A percentile compares a stretch with the other conserved stretches of the same genome.
phyloP scores from a whole-genome alignment of 1,140 invertebrate genomes.

The Brachionus plicatilis region DNA sequence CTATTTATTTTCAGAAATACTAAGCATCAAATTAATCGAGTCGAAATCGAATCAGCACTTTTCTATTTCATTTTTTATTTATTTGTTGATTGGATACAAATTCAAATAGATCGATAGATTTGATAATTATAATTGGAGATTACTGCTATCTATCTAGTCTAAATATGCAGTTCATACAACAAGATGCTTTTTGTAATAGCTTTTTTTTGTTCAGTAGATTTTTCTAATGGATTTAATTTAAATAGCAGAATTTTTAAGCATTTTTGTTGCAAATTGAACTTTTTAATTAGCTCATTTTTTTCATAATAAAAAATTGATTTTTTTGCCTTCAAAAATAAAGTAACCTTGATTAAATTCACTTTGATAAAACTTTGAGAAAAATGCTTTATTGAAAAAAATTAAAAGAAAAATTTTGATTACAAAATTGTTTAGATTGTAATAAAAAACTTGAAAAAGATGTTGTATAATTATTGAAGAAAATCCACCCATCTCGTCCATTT shows the following conservation, averaged over 20 bases:
- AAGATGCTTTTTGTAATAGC: neutral
- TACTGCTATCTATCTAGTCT: neutral
- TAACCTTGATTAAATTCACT: too few species aligned
- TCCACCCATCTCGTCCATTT: too few species aligned
- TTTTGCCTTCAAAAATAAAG: too few species aligned
- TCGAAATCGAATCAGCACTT: neutral
- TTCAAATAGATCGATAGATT: constrained; percentile 13
- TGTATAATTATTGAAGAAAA: too few species aligned
- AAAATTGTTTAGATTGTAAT: too few species aligned
- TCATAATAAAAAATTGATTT: too few species aligned
- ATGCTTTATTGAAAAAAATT: too few species aligned
- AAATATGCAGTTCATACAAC: neutral
- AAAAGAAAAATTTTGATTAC: too few species aligned
- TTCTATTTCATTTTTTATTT: neutral
- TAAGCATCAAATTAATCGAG: neutral
- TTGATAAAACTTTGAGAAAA: too few species aligned
- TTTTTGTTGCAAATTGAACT: neutral
- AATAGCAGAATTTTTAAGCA: neutral
- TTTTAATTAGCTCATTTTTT: neutral
- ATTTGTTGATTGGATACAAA: neutral
- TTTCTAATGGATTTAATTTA: neutral
- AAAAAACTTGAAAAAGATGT: too few species aligned
- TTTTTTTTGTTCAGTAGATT: neutral
- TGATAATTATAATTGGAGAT: constrained; percentile 29
- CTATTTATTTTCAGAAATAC: constrained; percentile 6